Conservation (phyloP, 2,113 vertebrate genomes). For the Peromyscus californicus region DNA sequence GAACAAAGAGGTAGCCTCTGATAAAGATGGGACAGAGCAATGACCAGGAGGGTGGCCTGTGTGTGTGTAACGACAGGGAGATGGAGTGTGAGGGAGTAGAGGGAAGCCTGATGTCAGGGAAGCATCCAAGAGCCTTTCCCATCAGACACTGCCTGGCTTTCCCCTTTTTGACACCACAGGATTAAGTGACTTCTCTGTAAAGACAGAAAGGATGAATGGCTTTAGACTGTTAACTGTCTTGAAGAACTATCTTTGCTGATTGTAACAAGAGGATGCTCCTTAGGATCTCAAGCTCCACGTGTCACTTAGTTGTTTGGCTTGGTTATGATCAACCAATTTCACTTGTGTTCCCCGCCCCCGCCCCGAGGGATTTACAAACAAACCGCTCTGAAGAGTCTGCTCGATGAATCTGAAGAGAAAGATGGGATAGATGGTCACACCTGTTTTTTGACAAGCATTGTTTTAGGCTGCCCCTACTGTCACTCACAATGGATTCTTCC, state of each 20-base stretch:
- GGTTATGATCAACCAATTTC: not conserved
- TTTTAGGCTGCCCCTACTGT: not conserved
- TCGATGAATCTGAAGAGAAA: not conserved
- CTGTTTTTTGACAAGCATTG: not conserved
- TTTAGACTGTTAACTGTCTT: not conserved
- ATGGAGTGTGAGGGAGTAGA: not conserved
- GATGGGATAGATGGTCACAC: too few relatives aligned
- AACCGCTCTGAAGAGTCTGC: not conserved
- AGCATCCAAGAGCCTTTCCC: not conserved
- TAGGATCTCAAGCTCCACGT: not conserved
- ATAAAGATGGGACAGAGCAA: not conserved
- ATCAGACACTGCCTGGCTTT: not conserved
- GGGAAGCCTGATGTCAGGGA: not conserved
- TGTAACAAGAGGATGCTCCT: not conserved
- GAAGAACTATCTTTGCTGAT: not conserved
- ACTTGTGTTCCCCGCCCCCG: too few relatives aligned
- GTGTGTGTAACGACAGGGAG: not conserved
- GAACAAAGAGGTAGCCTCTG: not conserved
- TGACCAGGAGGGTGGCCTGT: not conserved
- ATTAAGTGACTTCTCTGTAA: not conserved
- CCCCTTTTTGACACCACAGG: not conserved
- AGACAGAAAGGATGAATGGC: not conserved
- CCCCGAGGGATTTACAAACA: accelerated
- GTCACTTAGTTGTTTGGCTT: not conserved
- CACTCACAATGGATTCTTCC: not conserved